These are phyloP conservation scores for Stictocephala bisonia DNA, from an alignment of 2,888 invertebrate genomes.

Conservation along the genomic window DNA sequence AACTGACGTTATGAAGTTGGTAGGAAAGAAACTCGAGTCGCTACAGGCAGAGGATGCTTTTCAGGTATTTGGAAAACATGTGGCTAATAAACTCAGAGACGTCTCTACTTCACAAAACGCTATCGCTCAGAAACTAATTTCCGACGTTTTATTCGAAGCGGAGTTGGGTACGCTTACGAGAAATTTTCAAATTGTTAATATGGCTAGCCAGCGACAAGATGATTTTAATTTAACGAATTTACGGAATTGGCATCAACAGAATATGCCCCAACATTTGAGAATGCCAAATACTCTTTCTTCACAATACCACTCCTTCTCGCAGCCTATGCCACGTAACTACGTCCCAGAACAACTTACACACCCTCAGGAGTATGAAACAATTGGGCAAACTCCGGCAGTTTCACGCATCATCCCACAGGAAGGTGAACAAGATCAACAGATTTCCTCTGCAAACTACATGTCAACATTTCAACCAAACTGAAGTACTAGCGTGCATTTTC, in stretches of 20 bases:
- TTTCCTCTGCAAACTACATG: no score
- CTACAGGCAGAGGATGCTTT: no score
- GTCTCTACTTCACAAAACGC: no score
- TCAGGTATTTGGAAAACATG: no score
- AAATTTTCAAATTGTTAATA: conserved; percentile 38
- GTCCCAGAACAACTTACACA: conserved; percentile 51
- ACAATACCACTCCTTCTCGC: conserved; percentile 50
- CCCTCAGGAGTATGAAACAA: conserved; percentile 54
- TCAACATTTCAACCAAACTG: no score
- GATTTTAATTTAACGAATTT: conserved; percentile 52
- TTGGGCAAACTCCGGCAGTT: conserved; percentile 53
- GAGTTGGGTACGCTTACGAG: no score
- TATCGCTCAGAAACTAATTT: no score
- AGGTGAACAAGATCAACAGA: conserved; percentile 53
- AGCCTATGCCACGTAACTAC: no score
- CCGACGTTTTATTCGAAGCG: no score
- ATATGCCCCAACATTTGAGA: conserved; percentile 29
- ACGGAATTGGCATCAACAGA: conserved; percentile 48
- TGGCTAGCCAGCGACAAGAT: conserved; percentile 53
- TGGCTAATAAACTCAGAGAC: no score
- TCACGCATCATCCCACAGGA: conserved; percentile 54
- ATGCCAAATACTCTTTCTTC: conserved; percentile 44
- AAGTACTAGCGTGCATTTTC: no score
- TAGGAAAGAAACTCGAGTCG: no score
- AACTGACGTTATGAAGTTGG: conserved; percentile 52